phyloP scores from a whole-genome alignment of 2,888 invertebrate species.

The Allygus modestus region DNA sequence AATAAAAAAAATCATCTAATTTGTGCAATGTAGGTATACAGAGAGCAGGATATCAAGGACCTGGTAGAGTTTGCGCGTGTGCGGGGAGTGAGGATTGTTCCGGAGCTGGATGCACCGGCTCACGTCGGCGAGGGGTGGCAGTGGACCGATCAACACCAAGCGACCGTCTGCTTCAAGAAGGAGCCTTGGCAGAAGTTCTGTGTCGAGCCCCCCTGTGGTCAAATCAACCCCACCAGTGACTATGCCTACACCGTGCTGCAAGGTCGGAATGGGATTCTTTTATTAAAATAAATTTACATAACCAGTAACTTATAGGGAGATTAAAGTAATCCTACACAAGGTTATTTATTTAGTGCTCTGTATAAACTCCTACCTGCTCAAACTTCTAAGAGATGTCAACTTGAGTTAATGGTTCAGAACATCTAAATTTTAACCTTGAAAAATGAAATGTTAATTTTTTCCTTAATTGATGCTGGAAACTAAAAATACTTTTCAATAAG shows the following conservation, averaged over 20 bases:
- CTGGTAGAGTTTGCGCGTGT: conserved; percentile 83
- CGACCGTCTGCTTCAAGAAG: conserved; percentile 81
- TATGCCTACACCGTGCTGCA: conserved; percentile 82
- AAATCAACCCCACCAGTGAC: conserved; percentile 87
- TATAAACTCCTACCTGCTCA: too few species aligned
- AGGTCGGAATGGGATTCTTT: conserved; percentile 70
- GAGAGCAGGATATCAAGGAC: conserved; percentile 74
- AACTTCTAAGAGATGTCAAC: too few species aligned
- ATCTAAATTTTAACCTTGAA: too few species aligned
- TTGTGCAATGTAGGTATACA: conserved; percentile 74
- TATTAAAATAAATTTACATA: too few species aligned
- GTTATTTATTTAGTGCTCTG: too few species aligned
- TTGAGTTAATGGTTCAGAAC: too few species aligned
- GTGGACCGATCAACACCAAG: conserved; percentile 78
- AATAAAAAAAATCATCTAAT: too few species aligned
- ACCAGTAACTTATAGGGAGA: too few species aligned
- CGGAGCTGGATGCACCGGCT: conserved; percentile 94
- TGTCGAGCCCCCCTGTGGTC: conserved; percentile 90
- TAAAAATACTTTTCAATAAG: too few species aligned
- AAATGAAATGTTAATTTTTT: too few species aligned
- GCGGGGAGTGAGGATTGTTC: conserved; percentile 89
- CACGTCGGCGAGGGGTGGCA: conserved; percentile 90
- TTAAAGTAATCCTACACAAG: too few species aligned
- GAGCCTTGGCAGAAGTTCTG: conserved; percentile 82
- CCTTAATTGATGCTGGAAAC: too few species aligned